A percentile compares a stretch with the other conserved stretches of the same genome.
Conservation (phyloP, 2,888 invertebrate genomes). For the Cremastinae sp. region DNA sequence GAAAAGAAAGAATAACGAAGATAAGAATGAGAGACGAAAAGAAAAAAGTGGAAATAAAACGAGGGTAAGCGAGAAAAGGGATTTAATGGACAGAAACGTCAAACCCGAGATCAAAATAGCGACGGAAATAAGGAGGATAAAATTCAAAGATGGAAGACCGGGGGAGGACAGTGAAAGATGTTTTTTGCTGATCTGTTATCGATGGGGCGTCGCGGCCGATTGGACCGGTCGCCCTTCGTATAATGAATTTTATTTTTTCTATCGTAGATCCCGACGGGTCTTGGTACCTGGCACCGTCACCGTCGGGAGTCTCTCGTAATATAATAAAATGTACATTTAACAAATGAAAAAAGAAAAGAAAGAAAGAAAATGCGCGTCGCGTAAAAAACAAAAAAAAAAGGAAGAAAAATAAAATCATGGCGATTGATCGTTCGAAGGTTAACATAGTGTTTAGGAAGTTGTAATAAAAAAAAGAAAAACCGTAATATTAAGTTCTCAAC, state of each 20-base stretch:
- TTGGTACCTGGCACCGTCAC: slow-evolving; percentile 47
- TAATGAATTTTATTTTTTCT: slow-evolving; percentile 69
- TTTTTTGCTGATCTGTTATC: slow-evolving; percentile 67
- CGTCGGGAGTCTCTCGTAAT: slow-evolving; percentile 59
- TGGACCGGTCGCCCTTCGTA: slow-evolving; percentile 60
- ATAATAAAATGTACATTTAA: slow-evolving; percentile 28
- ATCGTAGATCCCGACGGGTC: slow-evolving; percentile 58
- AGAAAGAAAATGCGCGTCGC: slow-evolving; percentile 52
- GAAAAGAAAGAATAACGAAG: neutral
- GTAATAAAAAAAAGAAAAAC: slow-evolving; percentile 11
- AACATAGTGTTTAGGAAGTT: slow-evolving; percentile 57
- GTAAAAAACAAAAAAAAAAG: slow-evolving; percentile 23
- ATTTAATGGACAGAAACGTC: slow-evolving; percentile 11
- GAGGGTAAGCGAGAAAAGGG: slow-evolving; percentile 1
- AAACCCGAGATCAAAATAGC: slow-evolving; percentile 1
- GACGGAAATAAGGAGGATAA: slow-evolving; percentile 12
- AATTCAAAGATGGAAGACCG: slow-evolving; percentile 21
- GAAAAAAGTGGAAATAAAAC: slow-evolving; percentile 29
- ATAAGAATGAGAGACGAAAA: slow-evolving; percentile 9
- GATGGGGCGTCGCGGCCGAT: slow-evolving; percentile 57
- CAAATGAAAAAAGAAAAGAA: neutral
- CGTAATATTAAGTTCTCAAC: slow-evolving; percentile 44
- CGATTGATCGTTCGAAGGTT: slow-evolving; percentile 51
- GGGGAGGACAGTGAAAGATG: slow-evolving; percentile 61
- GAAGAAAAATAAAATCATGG: slow-evolving; percentile 30